phyloP scores from a whole-genome alignment of 2,797 vertebrate genomes.

The Alauda arvensis region DNA sequence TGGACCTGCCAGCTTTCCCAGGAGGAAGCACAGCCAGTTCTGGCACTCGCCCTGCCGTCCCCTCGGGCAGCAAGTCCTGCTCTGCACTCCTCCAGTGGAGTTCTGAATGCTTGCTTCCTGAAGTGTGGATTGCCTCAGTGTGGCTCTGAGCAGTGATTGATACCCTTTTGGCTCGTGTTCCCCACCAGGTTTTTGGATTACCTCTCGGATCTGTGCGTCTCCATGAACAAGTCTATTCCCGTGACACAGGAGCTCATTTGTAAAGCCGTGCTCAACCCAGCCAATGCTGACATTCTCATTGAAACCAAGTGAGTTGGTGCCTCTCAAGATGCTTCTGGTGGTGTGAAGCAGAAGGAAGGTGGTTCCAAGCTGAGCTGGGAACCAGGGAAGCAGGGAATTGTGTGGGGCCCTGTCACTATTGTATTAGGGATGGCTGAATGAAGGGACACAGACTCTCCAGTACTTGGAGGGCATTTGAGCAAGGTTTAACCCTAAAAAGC shows the following conservation, averaged over 20 bases:
- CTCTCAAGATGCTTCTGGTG: background rate
- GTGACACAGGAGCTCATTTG: conserved; percentile 98
- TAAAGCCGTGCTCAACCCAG: conserved; percentile 91
- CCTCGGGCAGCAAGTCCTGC: background rate
- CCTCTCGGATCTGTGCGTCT: conserved; percentile 95
- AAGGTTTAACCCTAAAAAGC: too few relatives aligned
- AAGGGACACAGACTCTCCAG: too few relatives aligned
- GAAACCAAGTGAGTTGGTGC: conserved; percentile 88
- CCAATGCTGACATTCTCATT: conserved; percentile 94
- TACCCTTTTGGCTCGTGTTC: conserved; percentile 1
- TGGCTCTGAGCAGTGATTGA: background rate
- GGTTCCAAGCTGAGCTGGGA: background rate
- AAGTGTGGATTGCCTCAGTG: background rate
- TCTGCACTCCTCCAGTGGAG: background rate
- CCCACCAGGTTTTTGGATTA: conserved; percentile 92
- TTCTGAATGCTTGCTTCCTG: background rate
- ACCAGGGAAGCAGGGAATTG: background rate
- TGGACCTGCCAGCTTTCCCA: background rate
- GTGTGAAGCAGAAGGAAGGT: conserved; percentile 24
- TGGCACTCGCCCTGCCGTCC: background rate
- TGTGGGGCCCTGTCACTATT: background rate
- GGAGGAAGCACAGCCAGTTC: background rate
- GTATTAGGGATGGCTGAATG: too few relatives aligned
- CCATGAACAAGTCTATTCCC: conserved; percentile 97
- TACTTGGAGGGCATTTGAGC: too few relatives aligned